These are phyloP conservation scores for Helicolenus hilgendorfi DNA, from an alignment of 2,797 vertebrate species.

Conservation along the genomic window DNA sequence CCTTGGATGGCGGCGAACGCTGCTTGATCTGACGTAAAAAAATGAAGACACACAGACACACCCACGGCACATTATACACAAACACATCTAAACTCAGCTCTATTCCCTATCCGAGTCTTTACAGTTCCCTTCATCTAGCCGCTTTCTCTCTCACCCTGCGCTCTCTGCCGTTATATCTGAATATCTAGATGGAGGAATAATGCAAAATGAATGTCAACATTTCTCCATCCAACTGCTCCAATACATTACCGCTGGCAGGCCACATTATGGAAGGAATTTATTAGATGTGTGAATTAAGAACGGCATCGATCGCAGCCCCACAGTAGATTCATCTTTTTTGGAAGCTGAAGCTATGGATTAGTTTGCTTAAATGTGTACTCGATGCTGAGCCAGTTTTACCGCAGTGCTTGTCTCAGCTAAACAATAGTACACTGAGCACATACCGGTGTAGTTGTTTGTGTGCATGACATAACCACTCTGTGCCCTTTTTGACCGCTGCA, in stretches of 20 bases:
- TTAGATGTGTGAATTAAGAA: constrained; percentile 39
- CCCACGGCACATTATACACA: background rate
- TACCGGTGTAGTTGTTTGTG: background rate
- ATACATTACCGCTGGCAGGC: constrained; percentile 15
- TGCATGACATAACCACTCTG: background rate
- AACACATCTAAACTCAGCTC: background rate
- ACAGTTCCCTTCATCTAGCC: background rate
- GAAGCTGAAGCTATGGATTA: constrained; percentile 45
- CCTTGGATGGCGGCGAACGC: constrained; percentile 6
- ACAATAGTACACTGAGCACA: constrained; percentile 9
- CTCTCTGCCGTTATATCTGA: constrained; percentile 8
- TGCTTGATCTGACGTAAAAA: constrained; percentile 20
- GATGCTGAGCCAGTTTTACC: constrained; percentile 18
- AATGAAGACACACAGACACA: background rate
- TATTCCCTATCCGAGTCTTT: background rate
- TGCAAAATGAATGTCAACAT: constrained; percentile 49
- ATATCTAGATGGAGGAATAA: constrained; percentile 18
- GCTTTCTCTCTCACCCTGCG: background rate
- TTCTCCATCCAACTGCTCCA: constrained; percentile 21
- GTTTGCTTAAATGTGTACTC: constrained; percentile 49
- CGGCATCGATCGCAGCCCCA: constrained; percentile 35
- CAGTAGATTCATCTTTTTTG: constrained; percentile 41
- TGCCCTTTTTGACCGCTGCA: constrained; percentile 30
- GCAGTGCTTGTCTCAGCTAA: constrained; percentile 45
- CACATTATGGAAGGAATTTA: constrained; percentile 18